These are phyloP conservation scores for Selene dorsalis DNA, from an alignment of 2,797 vertebrate genomes.

Conservation along the genomic window DNA sequence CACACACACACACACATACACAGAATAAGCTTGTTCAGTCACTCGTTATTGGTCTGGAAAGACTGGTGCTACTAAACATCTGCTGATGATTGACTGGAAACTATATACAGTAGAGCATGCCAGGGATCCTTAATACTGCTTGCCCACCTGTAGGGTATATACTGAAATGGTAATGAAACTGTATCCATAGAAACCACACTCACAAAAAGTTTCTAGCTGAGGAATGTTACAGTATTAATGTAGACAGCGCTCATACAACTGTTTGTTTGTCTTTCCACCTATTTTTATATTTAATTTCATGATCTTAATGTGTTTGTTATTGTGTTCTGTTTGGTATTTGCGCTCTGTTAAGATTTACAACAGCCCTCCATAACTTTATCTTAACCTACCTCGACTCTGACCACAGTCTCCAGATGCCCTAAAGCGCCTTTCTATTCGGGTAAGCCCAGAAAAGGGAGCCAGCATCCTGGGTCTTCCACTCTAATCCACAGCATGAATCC, in stretches of 20 bases:
- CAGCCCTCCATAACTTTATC: slow-evolving; percentile 13
- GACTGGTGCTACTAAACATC: slow-evolving; percentile 61
- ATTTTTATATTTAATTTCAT: background rate
- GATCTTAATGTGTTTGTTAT: slow-evolving; percentile 1
- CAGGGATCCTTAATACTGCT: slow-evolving; percentile 21
- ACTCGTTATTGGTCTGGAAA: slow-evolving; percentile 49
- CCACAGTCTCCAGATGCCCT: slow-evolving; percentile 45
- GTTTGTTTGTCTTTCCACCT: background rate
- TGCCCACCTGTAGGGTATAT: slow-evolving; percentile 41
- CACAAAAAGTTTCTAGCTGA: slow-evolving; percentile 10
- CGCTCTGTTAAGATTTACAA: slow-evolving; percentile 16
- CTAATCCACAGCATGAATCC: slow-evolving; percentile 74
- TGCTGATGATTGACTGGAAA: slow-evolving; percentile 71
- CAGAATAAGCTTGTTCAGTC: slow-evolving; percentile 30
- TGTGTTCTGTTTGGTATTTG: background rate
- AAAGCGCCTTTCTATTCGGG: slow-evolving; percentile 54
- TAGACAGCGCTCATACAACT: background rate
- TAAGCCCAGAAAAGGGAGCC: slow-evolving; percentile 58
- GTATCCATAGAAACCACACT: slow-evolving; percentile 23
- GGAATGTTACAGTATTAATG: background rate
- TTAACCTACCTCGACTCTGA: slow-evolving; percentile 23
- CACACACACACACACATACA: slow-evolving; percentile 29
- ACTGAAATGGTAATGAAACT: slow-evolving; percentile 21
- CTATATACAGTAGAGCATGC: slow-evolving; percentile 43
- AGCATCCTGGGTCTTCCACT: slow-evolving; percentile 55